Evolutionary conservation across 2,113 vertebrate species (phyloP), one percentile per base, ranked within the genome.

Genomic region (Tauraco erythrolophus): DNA sequence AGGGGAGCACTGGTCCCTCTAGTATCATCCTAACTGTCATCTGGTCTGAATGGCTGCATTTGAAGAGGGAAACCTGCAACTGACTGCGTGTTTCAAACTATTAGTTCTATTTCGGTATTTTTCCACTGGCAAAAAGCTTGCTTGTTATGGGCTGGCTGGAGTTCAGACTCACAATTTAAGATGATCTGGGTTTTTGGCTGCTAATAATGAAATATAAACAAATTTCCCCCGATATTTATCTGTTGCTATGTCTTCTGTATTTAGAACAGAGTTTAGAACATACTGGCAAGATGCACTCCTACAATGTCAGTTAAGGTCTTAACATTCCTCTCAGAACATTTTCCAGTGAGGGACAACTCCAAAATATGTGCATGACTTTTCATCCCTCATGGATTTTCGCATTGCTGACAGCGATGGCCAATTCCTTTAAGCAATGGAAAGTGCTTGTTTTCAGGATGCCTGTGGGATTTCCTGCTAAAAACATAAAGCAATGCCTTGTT

Each of bases 121-220:
- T 94, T 94, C 94, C 92, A 84, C 72, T 82, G 72, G 86, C 72
- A 97, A 75, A 69, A 94, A 35, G 57, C 84, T 92, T 69, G 23
- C 51, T 91, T 94, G 75, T 75, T 91, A 87, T 19, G 24, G 68
- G 56, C 60, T 94, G 92, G 95, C 94, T 45, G 24, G 43, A 78
- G 43, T 60, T 91, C 83, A 86, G 64, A 28, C 72, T 68, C 53
- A n/a, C 69, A 60, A 22, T 89, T 96, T 81, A 62, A 37, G n/a
- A 88, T 50, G 46, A 93, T 54, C 71, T 85, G 46, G 0, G 2
- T 70, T 89, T 89, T 92, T 96, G 95, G 88, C 91, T 89, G 80
- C 68, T 90, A 92, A 81, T 94, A 86, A 92, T 39, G 60, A 89
- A 96, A 86, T 27, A 78, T 28, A 96, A 96, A 97, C 68, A 92